Evolutionary conservation across 1,140 invertebrate species (phyloP), one percentile per base, ranked within the genome.

Genomic region (Bombus balteatus): DNA sequence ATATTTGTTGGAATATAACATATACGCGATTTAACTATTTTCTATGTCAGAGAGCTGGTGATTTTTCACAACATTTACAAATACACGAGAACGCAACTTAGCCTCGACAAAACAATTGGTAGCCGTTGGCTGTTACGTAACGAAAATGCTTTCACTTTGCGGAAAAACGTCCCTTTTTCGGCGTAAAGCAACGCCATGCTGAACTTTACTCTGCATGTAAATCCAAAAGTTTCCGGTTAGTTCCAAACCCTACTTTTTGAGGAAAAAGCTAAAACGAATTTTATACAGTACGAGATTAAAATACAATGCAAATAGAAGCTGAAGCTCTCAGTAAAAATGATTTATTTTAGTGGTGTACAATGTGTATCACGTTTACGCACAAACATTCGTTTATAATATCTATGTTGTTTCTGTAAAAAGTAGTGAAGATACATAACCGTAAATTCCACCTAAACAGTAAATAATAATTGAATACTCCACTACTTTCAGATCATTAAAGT

Each of bases 141-240:
- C 77, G 59, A 66, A 47, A 68, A 79, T 37, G 39, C 32, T 68
- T 79, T 43, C 22, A 79, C 28, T 79, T 79, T 79, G 15, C 39
- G 62, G 39, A 66, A 65, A 43, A 76, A 59, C 25, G 53, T 41
- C 32, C 32, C 22, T 47, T 79, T 79, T 79, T 43, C 41, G 15
- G 18, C 6, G 53, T 4, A 34, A 75, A 43, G 73, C 53, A 77
- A 39, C 59, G 37, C 32, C 5, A 62, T 57, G 53, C 39, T 65
- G 39, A 62, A 41, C 57, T 65, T 65, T 65, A 25, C 75, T 25
- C 13, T 32, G 75, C 25, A 65, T 78, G 39, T 41, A 65, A 78
- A 62, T 78, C 22, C 25, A 41, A 62, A 78, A 78, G 59, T 78
- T 78, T 65, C 37, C 75, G 32, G n/a, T 13, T 32, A 53, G 32